Base-by-base conservation (phyloP, 2,888 invertebrate genomes). In the Harpalus rubripes region DNA sequence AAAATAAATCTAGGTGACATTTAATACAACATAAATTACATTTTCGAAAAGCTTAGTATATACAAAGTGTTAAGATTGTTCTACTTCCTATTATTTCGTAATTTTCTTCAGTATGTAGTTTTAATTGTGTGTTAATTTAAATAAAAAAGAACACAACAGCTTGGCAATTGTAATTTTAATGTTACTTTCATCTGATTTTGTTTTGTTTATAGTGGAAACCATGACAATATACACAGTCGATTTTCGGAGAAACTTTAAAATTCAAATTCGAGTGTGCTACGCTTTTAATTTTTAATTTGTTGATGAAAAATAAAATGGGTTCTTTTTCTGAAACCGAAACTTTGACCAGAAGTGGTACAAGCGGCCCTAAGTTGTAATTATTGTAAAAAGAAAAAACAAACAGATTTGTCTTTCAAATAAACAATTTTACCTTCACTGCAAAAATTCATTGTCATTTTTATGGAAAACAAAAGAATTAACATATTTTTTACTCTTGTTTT, bases 61-160 rank as follows among this genome's bases (percentile, higher is more conserved):
- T n/a, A 68, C 32, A 68, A 68, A 32, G 32, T 32, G n/a, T 68
- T 26, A 39, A 39, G 68, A 68, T 32, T 63, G 15, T 59, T 59
- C 16, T 12, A 39, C 68, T 68, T 68, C 68, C 68, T 12, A 6
- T 6, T 68, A 15, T 68, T 68, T 7, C 68, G 68, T 26, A 68
- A 63, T 26, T 18, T 26, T 61, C 63, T 63, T 59, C 26, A 63
- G 22, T 63, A 22, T 63, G 63, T 63, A 10, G 22, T 32, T 68
- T 68, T 68, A 68, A 68, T 68, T 68, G 39, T 39, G 68, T 68
- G 68, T 32, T 68, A 68, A 68, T 68, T 39, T 68, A 68, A 68
- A 32, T 68, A n/a, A 68, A 22, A 26, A 68, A 32, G 32, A 26
- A 39, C 12, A 10, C 32, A 32, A 68, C 32, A n/a, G 32, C n/a